Evolutionary conservation across 2,113 vertebrate genomes (phyloP).

Genomic region (Nycticebus coucang): DNA sequence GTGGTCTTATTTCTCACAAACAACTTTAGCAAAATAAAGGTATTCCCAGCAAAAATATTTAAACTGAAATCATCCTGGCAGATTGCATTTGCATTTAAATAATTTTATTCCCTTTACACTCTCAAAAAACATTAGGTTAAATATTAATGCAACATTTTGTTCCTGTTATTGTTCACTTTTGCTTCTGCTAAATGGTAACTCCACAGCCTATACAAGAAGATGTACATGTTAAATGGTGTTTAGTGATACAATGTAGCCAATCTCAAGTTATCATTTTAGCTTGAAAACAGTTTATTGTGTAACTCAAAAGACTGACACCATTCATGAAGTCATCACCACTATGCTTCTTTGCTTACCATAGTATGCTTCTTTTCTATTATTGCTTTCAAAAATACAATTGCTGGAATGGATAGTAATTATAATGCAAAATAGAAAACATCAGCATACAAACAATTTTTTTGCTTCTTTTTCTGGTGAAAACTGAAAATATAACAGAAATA

Average conservation of each 20-base stretch:
- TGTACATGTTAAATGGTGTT: conserved; percentile 61
- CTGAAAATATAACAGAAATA: conserved; percentile 49
- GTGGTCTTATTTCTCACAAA: conserved; percentile 43
- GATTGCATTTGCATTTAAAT: conserved; percentile 84
- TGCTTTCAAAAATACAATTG: conserved; percentile 52
- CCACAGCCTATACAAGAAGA: conserved; percentile 56
- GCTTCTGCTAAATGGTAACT: conserved; percentile 75
- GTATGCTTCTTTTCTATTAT: conserved; percentile 36
- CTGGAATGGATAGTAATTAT: conserved; percentile 55
- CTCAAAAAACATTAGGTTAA: conserved; percentile 80
- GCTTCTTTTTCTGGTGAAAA: conserved; percentile 34
- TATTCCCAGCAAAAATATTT: conserved; percentile 57
- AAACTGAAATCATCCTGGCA: conserved; percentile 62
- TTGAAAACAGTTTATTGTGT: conserved; percentile 33
- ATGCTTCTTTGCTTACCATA: conserved; percentile 33
- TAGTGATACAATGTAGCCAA: conserved; percentile 48
- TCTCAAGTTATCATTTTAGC: conserved; percentile 49
- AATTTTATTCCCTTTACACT: conserved; percentile 70
- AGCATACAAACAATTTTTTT: neutral
- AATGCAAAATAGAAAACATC: conserved; percentile 51
- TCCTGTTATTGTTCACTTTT: conserved; percentile 76
- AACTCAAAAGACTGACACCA: conserved; percentile 15
- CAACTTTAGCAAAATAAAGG: conserved; percentile 65
- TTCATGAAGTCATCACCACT: conserved; percentile 56
- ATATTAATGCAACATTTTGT: conserved; percentile 82